Base-by-base conservation (phyloP, 2,888 invertebrate species). In the Elmis aenea region DNA sequence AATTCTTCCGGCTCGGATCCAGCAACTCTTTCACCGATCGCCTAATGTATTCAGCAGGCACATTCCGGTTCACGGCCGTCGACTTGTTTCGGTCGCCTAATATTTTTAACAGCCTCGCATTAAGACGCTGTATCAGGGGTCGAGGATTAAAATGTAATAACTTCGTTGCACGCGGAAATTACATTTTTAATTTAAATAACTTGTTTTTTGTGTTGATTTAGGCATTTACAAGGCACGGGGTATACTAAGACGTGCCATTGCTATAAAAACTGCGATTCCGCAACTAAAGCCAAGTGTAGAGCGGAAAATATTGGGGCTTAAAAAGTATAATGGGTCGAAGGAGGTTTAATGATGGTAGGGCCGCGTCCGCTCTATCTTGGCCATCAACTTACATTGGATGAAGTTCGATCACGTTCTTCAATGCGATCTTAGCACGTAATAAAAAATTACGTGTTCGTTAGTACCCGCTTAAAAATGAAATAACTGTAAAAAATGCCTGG, bases 151-250 rank as follows among this genome's bases (percentile, higher is more conserved):
- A 68, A 68, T 67, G 67, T 68, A 68, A 68, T 68, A 67, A 66
- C 66, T 64, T 65, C 57, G 62, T 55, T 59, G 62, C 61, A 62
- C 61, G 62, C 60, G 56, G 63, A 68, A 68, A 68, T 78, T 77
- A 77, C 77, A 77, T 78, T 78, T 79, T 79, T 79, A 78, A 79
- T 79, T 78, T 78, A 76, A 77, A 76, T 70, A 77, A 77, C 77
- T 77, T 77, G 76, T 77, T 77, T 77, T 77, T 75, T 73, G 73
- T 77, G 77, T 77, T 77, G 77, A 76, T 77, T 76, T 77, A 78
- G 74, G 77, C 76, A 72, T 74, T 70, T 69, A 66, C 69, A 62
- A 54, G 52, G 69, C 67, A 69, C 71, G 72, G 74, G 73, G 72
- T 72, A 71, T 50, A 57, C 59, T 66, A 64, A 66, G 77, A 78